These are phyloP conservation scores for Pyrochroa serraticornis DNA, from an alignment of 2,888 invertebrate species.

Conservation along the genomic window DNA sequence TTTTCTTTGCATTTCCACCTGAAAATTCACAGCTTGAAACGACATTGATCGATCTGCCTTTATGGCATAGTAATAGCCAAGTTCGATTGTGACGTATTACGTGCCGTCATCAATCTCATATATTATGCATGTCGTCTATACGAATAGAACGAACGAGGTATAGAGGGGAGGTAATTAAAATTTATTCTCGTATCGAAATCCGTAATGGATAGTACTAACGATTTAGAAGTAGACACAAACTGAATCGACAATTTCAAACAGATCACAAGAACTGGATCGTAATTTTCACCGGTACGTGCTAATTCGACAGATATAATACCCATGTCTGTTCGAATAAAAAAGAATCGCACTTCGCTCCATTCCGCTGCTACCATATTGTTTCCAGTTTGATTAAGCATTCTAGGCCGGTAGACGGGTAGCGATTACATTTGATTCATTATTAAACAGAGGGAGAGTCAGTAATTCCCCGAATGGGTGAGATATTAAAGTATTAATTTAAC, in stretches of 20 bases:
- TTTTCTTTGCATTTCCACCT: no score
- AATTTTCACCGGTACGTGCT: constrained; percentile 1
- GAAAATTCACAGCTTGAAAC: no score
- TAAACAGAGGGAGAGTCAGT: constrained; percentile 1
- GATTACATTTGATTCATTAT: constrained; percentile 8
- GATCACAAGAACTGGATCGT: neutral
- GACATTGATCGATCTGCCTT: no score
- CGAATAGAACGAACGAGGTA: neutral
- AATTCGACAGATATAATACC: neutral
- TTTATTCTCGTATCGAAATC: neutral
- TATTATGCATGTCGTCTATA: neutral
- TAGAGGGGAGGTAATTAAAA: neutral
- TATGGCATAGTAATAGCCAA: no score
- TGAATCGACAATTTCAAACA: neutral
- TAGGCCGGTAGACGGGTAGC: neutral
- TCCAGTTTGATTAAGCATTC: neutral
- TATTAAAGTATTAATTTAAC: constrained; percentile 16
- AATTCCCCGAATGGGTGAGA: neutral
- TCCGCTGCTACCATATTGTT: neutral
- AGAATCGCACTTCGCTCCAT: neutral
- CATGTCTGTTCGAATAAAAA: neutral
- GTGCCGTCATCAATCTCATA: no score
- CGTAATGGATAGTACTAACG: neutral
- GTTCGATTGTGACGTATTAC: no score
- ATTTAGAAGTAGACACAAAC: neutral